Evolutionary conservation across 2,113 vertebrate genomes (phyloP), one percentile per base, ranked within the genome.

Genomic region (Calyptommatus sinebrachiatus): DNA sequence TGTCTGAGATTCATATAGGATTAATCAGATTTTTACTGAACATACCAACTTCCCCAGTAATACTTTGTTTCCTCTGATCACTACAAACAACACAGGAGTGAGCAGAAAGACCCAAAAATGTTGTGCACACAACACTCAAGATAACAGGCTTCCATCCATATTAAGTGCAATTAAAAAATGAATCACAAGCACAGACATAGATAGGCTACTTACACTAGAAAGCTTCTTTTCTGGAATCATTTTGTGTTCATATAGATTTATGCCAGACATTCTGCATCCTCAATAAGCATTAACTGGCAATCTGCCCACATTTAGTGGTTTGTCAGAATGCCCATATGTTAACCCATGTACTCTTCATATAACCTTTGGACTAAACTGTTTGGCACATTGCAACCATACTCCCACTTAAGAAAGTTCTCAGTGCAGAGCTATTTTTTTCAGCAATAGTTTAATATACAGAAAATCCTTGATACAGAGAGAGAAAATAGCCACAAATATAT

Each of bases 251-350:
- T 74, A 85, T 86, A 92, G 92, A 93, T 91, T 80, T 83, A 88
- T 88, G 93, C 92, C 94, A 95, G 93, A 93, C 92, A 89, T 73
- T 92, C 88, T 21, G 91, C 80, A 90, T 90, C 91, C 92, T 94
- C 93, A 94, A 93, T 95, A 95, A 95, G 94, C 91, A 91, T 85
- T 88, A 88, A 87, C 93, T 95, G 94, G 94, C 93, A 94, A 87
- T 74, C 87, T 92, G 94, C 92, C 94, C 83, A 86, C 80, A 82
- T 88, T 92, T 89, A 93, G 94, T 90, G 89, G 93, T 90, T 94
- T 95, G 93, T 94, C 92, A 92, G 91, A 95, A 95, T 94, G 92
- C 93, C 93, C 94, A 90, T 94, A 93, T 94, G 94, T 94, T 94
- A 94, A 95, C 92, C 93, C 93, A 91, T 93, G 88, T 89, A 91